These are phyloP conservation scores for Cyphomyrus plagiostoma DNA, from an alignment of 2,113 vertebrate genomes.

Conservation along the genomic window DNA sequence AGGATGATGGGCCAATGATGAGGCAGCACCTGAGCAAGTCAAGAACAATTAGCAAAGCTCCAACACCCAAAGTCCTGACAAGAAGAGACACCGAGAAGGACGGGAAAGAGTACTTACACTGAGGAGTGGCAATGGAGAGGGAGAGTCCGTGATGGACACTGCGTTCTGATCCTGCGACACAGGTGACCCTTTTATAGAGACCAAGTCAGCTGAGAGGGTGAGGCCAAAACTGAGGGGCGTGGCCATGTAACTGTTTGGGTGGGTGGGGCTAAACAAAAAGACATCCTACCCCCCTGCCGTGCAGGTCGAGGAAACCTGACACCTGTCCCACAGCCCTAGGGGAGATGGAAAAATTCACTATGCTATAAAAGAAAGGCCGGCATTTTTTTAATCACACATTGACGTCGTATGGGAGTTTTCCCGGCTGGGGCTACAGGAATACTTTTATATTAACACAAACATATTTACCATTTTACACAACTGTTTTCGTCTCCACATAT, in stretches of 20 bases:
- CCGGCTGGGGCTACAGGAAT: background rate
- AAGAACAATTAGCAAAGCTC: background rate
- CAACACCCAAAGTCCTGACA: background rate
- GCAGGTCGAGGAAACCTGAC: slow-evolving; percentile 2
- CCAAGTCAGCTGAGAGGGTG: background rate
- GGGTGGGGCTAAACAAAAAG: background rate
- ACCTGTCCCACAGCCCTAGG: background rate
- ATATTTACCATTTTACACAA: background rate
- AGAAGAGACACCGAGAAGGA: background rate
- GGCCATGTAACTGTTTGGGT: background rate
- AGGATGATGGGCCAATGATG: background rate
- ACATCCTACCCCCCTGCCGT: background rate
- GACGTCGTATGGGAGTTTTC: background rate
- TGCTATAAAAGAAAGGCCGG: background rate
- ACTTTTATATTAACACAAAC: background rate
- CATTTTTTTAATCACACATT: background rate
- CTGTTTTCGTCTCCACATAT: background rate
- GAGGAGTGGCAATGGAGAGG: background rate
- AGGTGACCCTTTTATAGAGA: slow-evolving; percentile 13
- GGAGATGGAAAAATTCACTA: slow-evolving; percentile 17
- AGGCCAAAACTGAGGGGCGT: background rate
- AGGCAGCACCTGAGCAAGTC: background rate
- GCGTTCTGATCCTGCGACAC: background rate
- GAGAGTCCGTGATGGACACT: background rate
- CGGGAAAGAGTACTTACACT: background rate